Conservation (phyloP, 2,113 vertebrate species). For the Eurypyga helias region DNA sequence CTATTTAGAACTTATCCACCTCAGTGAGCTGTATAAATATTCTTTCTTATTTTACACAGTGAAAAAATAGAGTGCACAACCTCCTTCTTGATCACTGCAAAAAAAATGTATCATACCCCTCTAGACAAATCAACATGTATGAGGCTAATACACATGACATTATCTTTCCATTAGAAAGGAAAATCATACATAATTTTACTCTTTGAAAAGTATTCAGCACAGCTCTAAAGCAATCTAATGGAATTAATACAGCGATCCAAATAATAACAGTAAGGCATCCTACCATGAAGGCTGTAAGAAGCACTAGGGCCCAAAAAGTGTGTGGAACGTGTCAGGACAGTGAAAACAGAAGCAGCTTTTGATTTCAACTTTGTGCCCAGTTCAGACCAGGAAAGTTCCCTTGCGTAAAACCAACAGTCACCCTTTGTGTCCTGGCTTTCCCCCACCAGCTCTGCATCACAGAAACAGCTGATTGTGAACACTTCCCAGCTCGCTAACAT, state of each 20-base stretch:
- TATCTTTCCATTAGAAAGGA: background rate
- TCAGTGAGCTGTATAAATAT: background rate
- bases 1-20: background rate
- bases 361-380: background rate
- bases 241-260: background rate
- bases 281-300: background rate
- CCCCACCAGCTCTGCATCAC: background rate
- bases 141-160: background rate
- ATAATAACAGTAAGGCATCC: background rate
- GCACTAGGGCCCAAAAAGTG: background rate
- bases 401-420: background rate
- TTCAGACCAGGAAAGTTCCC: background rate
- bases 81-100: background rate
- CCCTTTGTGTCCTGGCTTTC: background rate
- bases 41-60: background rate
- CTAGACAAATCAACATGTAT: background rate
- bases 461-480: constrained; percentile 18
- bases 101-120: background rate
- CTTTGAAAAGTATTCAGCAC: background rate
- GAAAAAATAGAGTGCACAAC: background rate
- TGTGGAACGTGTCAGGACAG: background rate
- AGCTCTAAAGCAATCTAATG: background rate
- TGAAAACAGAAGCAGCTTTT: background rate
- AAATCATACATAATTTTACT: background rate
- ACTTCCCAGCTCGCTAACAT: constrained; percentile 12